Evolutionary conservation across 2,797 vertebrate genomes (phyloP).

Genomic region (Sarcoramphus papa): DNA sequence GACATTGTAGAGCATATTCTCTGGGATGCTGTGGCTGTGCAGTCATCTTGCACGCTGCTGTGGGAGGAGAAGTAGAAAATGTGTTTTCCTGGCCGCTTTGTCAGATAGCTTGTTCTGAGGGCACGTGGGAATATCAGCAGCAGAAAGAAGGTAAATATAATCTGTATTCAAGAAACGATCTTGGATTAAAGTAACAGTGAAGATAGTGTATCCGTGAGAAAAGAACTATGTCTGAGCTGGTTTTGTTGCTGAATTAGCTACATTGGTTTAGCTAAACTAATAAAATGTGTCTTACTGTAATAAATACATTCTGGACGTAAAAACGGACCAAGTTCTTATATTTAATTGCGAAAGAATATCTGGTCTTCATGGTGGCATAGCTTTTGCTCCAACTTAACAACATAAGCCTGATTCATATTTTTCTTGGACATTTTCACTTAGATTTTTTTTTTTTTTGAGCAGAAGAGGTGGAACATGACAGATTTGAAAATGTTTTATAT

Average conservation of each 20-base stretch:
- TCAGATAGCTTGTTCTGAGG: neutral
- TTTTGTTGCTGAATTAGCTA: neutral
- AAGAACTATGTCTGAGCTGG: neutral
- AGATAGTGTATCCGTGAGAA: neutral
- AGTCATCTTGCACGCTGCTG: neutral
- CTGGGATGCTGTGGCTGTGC: neutral
- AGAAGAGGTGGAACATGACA: slow-evolving; percentile 55
- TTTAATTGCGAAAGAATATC: neutral
- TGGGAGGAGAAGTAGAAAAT: neutral
- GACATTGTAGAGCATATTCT: neutral
- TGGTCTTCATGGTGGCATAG: neutral
- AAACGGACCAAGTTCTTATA: neutral
- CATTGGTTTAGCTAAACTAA: neutral
- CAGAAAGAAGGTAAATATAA: neutral
- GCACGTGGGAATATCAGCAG: neutral
- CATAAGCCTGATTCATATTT: neutral
- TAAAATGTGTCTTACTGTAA: neutral
- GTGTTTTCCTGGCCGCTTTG: neutral
- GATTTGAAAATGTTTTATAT: slow-evolving; percentile 58
- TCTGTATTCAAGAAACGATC: neutral
- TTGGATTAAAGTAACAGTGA: neutral
- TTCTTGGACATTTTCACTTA: slow-evolving; percentile 19
- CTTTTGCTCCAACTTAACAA: neutral
- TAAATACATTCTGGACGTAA: neutral
- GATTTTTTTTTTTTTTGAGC: neutral